phyloP scores from a whole-genome alignment of 2,888 invertebrate genomes.

The Cerceris rybyensis region DNA sequence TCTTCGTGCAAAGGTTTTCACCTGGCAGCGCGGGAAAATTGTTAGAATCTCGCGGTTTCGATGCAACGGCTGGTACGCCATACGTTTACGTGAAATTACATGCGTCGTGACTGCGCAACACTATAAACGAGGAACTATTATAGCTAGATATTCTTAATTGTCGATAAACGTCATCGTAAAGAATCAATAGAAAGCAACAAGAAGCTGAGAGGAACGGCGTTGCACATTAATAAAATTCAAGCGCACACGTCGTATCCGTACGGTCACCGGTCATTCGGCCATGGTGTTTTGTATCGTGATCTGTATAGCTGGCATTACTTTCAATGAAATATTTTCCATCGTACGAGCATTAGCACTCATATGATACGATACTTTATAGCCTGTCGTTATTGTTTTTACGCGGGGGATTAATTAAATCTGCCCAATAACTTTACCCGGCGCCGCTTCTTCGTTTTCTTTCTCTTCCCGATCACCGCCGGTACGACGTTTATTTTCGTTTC shows the following conservation, averaged over 20 bases:
- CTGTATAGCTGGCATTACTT: slow-evolving; percentile 8
- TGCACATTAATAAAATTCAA: slow-evolving; percentile 40
- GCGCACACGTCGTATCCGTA: slow-evolving; percentile 18
- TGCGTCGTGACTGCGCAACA: not conserved
- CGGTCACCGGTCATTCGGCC: slow-evolving; percentile 6
- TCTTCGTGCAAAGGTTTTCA: not conserved
- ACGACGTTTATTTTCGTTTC: not conserved
- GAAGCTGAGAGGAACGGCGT: slow-evolving; percentile 12
- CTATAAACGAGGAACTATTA: not conserved
- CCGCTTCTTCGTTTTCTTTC: not conserved
- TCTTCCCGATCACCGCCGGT: not conserved
- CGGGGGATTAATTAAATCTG: not conserved
- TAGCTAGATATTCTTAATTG: slow-evolving; percentile 39
- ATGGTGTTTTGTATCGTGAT: not conserved
- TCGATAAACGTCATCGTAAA: slow-evolving; percentile 46
- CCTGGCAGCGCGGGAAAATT: not conserved
- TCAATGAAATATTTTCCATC: not conserved
- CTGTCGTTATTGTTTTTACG: not conserved
- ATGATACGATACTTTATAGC: not conserved
- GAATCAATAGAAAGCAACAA: slow-evolving; percentile 38
- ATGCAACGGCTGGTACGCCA: not conserved
- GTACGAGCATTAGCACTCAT: not conserved
- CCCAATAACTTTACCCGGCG: not conserved
- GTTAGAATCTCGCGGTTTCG: not conserved
- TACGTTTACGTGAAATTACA: slow-evolving; percentile 1